Conservation (phyloP, 2,888 invertebrate species). For the Erebia epiphron region DNA sequence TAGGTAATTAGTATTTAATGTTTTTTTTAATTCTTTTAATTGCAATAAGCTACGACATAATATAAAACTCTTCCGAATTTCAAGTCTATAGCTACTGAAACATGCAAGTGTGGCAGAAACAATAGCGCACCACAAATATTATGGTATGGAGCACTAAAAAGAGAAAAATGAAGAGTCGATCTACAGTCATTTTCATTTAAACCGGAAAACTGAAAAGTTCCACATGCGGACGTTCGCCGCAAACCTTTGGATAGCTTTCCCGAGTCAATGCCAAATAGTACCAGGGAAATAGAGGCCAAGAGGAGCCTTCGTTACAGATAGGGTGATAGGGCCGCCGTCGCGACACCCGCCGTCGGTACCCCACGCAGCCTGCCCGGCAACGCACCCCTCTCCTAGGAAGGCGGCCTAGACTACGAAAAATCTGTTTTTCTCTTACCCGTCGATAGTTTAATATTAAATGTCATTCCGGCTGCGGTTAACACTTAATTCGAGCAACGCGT, state of each 20-base stretch:
- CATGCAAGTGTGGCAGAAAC: no score
- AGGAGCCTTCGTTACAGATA: slow-evolving; percentile 59
- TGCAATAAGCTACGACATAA: no score
- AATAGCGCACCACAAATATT: no score
- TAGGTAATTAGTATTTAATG: no score
- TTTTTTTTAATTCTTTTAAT: no score
- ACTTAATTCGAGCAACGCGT: slow-evolving; percentile 76
- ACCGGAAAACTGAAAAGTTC: neutral
- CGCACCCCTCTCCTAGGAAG: slow-evolving; percentile 55
- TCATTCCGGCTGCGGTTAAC: slow-evolving; percentile 77
- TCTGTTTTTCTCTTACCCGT: slow-evolving; percentile 73
- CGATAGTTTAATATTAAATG: slow-evolving; percentile 80
- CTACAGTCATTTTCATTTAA: neutral
- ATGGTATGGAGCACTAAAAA: no score
- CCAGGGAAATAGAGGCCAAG: slow-evolving; percentile 61
- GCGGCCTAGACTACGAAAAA: slow-evolving; percentile 59
- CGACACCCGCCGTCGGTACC: slow-evolving; percentile 41
- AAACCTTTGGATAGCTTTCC: slow-evolving; percentile 62
- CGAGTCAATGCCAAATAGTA: slow-evolving; percentile 82
- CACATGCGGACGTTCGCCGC: slow-evolving; percentile 18
- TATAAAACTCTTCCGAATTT: no score
- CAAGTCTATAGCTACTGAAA: no score
- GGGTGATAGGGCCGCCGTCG: slow-evolving; percentile 39
- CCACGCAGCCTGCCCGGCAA: slow-evolving; percentile 46
- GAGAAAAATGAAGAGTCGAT: neutral